Conservation (phyloP, 1,140 invertebrate species). For the Formica selysi region DNA sequence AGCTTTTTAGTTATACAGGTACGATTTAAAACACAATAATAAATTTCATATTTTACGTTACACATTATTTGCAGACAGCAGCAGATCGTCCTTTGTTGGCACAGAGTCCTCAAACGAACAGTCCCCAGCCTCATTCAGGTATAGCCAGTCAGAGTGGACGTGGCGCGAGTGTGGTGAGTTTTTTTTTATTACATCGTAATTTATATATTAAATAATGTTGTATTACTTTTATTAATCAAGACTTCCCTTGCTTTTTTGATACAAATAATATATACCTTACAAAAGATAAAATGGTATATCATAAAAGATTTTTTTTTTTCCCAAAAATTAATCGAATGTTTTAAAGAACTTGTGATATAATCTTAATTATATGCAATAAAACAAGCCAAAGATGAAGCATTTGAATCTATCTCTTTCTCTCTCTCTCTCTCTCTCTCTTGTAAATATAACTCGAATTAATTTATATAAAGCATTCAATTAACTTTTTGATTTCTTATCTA, state of each 20-base stretch:
- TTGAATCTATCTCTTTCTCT: background rate
- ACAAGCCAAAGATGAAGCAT: background rate
- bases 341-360: background rate
- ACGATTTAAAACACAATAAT: constrained; percentile 8
- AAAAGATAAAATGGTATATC: background rate
- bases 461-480: constrained; percentile 13
- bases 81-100: constrained; percentile 89
- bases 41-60: constrained; percentile 23
- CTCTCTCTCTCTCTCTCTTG: background rate
- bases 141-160: constrained; percentile 94
- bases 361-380: background rate
- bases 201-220: constrained; percentile 23
- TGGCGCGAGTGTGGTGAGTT: constrained; percentile 94
- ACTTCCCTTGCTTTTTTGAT: background rate
- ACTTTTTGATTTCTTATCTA: constrained; percentile 27
- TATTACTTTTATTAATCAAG: background rate
- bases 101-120: constrained; percentile 86
- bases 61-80: constrained; percentile 86
- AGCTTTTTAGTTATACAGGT: constrained; percentile 97
- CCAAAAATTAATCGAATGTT: constrained; percentile 7
- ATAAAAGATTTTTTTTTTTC: constrained; percentile 19
- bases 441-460: constrained; percentile 44
- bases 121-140: constrained; percentile 88
- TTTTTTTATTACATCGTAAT: constrained; percentile 55
- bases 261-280: background rate